Evolutionary conservation across 2,888 invertebrate genomes (phyloP).

Genomic region (Antheraea yamamai): DNA sequence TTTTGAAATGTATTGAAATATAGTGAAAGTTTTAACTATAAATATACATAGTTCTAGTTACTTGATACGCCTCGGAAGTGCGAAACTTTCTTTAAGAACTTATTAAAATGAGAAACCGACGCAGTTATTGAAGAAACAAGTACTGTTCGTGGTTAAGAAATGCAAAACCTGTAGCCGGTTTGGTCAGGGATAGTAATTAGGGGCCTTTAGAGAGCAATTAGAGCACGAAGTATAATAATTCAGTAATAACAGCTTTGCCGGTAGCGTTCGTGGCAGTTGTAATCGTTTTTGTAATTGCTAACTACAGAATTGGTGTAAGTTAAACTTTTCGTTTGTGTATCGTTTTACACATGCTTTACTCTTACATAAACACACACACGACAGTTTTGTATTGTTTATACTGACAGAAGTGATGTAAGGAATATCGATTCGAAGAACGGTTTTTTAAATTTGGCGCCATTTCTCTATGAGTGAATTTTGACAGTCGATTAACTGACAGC

Average conservation of each 20-base stretch:
- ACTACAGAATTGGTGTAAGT: too few species aligned
- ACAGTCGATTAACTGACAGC: too few species aligned
- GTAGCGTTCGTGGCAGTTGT: not conserved
- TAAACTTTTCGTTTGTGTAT: too few species aligned
- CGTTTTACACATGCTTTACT: too few species aligned
- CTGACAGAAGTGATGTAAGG: too few species aligned
- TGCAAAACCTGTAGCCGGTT: not conserved
- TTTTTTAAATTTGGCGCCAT: too few species aligned
- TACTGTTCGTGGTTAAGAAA: not conserved
- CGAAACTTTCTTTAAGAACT: conserved; percentile 18
- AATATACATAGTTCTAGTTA: conserved; percentile 10
- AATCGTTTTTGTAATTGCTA: not conserved
- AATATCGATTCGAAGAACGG: too few species aligned
- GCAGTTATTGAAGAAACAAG: not conserved
- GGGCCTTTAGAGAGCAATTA: not conserved
- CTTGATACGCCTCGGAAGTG: conserved; percentile 19
- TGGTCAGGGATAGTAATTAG: not conserved
- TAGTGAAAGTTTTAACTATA: conserved; percentile 19
- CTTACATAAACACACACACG: too few species aligned
- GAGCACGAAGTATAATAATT: not conserved
- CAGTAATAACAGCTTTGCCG: not conserved
- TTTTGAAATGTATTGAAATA: conserved; percentile 17
- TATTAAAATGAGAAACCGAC: conserved; percentile 1
- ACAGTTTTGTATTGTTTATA: too few species aligned
- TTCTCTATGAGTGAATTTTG: too few species aligned